These are phyloP conservation scores for Teleogryllus occipitalis DNA, from an alignment of 1,140 invertebrate species.

Conservation along the genomic window DNA sequence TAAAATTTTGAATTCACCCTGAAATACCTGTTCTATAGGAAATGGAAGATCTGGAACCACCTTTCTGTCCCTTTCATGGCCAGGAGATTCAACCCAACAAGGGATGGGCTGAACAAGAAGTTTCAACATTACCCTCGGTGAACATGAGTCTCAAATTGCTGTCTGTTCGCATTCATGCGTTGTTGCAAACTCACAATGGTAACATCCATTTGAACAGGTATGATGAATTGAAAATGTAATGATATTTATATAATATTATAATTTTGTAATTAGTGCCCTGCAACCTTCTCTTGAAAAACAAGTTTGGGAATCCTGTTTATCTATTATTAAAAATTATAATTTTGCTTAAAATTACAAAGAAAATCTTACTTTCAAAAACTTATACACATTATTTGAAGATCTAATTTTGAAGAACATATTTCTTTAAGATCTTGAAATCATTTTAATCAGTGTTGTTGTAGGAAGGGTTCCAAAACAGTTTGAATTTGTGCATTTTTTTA, in stretches of 20 bases:
- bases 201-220: constrained; percentile 63
- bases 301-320: background rate
- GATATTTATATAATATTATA: background rate
- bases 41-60: constrained; percentile 38
- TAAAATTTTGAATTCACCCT: constrained; percentile 27
- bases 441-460: no score
- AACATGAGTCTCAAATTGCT: constrained; percentile 57
- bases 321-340: background rate
- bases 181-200: constrained; percentile 61
- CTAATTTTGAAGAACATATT: no score
- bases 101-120: constrained; percentile 69
- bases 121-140: constrained; percentile 61
- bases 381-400: no score
- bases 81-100: constrained; percentile 38
- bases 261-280: background rate
- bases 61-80: constrained; percentile 55
- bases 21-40: constrained; percentile 27
- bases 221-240: background rate
- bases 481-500: no score
- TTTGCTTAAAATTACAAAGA: no score
- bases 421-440: no score
- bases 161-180: constrained; percentile 50
- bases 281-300: background rate
- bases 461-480: no score
- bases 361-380: no score